These are phyloP conservation scores for Microtus montanus DNA, from an alignment of 2,113 vertebrate species.

Conservation along the genomic window DNA sequence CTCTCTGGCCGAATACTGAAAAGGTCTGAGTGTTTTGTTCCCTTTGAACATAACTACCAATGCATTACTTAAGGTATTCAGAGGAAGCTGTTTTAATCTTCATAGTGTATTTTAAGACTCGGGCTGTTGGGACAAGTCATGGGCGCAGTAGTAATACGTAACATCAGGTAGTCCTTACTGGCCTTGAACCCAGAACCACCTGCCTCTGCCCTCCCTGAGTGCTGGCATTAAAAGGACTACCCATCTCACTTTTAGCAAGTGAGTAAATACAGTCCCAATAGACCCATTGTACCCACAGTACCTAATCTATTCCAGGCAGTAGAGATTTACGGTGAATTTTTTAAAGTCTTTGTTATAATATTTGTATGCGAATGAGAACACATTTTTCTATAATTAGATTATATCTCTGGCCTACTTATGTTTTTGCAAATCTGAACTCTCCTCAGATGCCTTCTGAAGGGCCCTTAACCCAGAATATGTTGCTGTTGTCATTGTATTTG, in stretches of 20 bases:
- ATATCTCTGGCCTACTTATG: not conserved
- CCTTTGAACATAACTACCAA: conserved; percentile 11
- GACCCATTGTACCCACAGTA: not conserved
- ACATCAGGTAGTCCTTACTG: not conserved
- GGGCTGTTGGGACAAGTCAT: not conserved
- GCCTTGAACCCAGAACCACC: not conserved
- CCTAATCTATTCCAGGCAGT: not conserved
- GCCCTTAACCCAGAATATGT: not conserved
- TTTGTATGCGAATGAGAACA: not conserved
- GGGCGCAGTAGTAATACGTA: not conserved
- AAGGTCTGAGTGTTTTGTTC: not conserved
- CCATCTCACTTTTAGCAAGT: not conserved
- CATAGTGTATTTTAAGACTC: not conserved
- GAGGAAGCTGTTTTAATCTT: not conserved
- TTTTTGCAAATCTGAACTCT: not conserved
- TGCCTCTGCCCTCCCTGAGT: not conserved
- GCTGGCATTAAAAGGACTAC: not conserved
- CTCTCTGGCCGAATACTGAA: not conserved
- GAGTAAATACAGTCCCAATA: not conserved
- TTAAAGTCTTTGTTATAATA: not conserved
- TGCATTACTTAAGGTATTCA: not conserved
- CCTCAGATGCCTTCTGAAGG: not conserved
- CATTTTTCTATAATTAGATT: not conserved
- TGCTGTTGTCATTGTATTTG: not conserved
- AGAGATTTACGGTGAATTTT: not conserved